Base-by-base conservation (phyloP, 2,888 invertebrate species). In the Cinara cedri region DNA sequence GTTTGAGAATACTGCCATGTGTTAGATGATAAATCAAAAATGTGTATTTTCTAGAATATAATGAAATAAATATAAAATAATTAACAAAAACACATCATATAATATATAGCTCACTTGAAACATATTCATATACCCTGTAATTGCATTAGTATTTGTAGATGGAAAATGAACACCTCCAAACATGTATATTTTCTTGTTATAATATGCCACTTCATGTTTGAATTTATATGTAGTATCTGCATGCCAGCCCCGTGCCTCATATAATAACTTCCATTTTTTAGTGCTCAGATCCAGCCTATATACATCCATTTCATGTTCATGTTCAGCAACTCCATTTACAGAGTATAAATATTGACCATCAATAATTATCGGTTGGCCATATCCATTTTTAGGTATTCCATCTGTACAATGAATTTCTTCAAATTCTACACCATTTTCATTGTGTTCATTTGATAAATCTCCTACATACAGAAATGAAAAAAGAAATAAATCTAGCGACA, bases 281-380 rank as follows among this genome's bases (percentile, higher is more conserved):
- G n/a, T 24, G 8, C 44, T 21, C 10, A 65, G 14, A 65, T 65
- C 65, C 13, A 65, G 65, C 16, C 65, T 65, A 11, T 24, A 65
- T 3, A 65, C 65, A 44, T 65, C 46, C 44, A 65, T 63, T 42
- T 63, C 63, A 42, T 44, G n/a, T 13, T 63, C 19, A 19, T 63
- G 13, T 14, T 63, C 65, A 13, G 65, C 44, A 14, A 21, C 44
- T 9, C 65, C 65, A 44, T 65, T 44, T 4, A 65, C 44, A 8
- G 10, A n/a, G 14, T 65, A 65, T 44, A 65, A 8, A 24, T 16
- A 65, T 46, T 65, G 3, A 13, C 44, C 65, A 0, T 65, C n/a
- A 8, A 65, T 44, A 9, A 44, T 14, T 19, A 65, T 9, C 46
- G 44, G 65, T 65, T 65, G 65, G 9, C 65, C 44, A 21, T 65